A percentile compares a stretch with the other conserved stretches of the same genome.
Evolutionary conservation across 2,888 invertebrate genomes (phyloP).

Genomic region (Hyles lineata): DNA sequence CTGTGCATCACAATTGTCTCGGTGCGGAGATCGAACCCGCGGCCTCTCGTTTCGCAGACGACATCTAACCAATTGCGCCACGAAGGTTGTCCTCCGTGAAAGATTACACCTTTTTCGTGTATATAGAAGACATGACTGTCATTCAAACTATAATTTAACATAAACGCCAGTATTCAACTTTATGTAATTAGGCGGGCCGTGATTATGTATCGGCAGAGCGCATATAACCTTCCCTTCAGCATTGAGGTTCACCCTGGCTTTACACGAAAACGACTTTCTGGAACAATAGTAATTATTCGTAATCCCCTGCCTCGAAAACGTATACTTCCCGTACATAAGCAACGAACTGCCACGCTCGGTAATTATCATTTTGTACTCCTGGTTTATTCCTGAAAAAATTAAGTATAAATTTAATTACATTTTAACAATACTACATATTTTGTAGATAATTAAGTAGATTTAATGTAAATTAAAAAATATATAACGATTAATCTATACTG

Average conservation of each 20-base stretch:
- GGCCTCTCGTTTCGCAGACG: too few species aligned
- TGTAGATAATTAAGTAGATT: too few species aligned
- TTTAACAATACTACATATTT: neutral
- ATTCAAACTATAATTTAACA: slow-evolving; percentile 31
- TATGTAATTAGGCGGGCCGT: slow-evolving; percentile 45
- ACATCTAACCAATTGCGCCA: too few species aligned
- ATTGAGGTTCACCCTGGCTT: slow-evolving; percentile 34
- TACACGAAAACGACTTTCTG: slow-evolving; percentile 30
- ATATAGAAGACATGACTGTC: too few species aligned
- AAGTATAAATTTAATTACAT: neutral
- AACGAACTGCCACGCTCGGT: neutral
- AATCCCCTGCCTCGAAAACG: slow-evolving; percentile 33
- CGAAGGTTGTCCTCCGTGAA: too few species aligned
- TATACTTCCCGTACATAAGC: slow-evolving; percentile 36
- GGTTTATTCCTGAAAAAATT: neutral
- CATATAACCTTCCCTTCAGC: slow-evolving; percentile 38
- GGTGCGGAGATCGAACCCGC: too few species aligned
- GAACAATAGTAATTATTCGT: slow-evolving; percentile 37
- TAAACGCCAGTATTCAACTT: slow-evolving; percentile 40
- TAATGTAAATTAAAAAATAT: too few species aligned
- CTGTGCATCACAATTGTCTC: too few species aligned
- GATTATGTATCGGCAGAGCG: slow-evolving; percentile 36
- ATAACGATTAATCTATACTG: too few species aligned
- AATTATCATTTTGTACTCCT: slow-evolving; percentile 14
- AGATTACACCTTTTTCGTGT: too few species aligned